Evolutionary conservation across 2,797 vertebrate genomes (phyloP), one percentile per base, ranked within the genome.

Genomic region (Xenentodon cancila): DNA sequence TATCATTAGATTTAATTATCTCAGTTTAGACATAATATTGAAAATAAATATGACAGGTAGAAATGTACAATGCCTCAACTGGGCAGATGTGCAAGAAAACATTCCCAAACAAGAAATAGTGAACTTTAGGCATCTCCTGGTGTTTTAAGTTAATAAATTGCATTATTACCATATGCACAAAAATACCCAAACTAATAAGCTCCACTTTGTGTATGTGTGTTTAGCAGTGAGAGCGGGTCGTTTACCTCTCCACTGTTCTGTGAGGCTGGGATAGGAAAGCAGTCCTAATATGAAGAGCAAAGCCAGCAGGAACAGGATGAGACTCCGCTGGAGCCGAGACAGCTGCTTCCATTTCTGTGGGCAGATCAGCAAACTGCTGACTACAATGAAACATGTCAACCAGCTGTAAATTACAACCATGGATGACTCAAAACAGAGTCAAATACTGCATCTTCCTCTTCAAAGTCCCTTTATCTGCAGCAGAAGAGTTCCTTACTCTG

Each of bases 311-410:
- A 96, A 93, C 53, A 98, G 93, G 81, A 98, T 83, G 47, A 96
- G 72, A 53, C 93, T 97, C 56, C 96, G 92, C 88, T 99, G 97
- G 2, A 99, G 91, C 12, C 96, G 92, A 9, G 97, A 98, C 82
- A 99, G 92, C 90, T 97, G 97, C 91, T 99, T 99, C 97, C 97
- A 98, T 92, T 95, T 98, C 97, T 99, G 78, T 19, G 66, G 66
- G 46, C 21, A 71, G 51, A 84, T 1, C 66, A 59, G 81, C 47
- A 73, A 66, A 59, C 19, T 30, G n/a, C 34, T 20, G 30, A 63
- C 37, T 34, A 18, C 34, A 55, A 15, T 20, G 11, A 63, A 53
- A 55, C 53, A 53, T 1, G 16, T 53, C 60, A 5, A 42, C 57
- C 13, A 18, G 4, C 40, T 74, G 43, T 25, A 7, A 49, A 59